A percentile compares a stretch with the other conserved stretches of the same genome.
These are phyloP conservation scores for Anguilla megastoma DNA, from an alignment of 2,797 vertebrate species.

Conservation along the genomic window DNA sequence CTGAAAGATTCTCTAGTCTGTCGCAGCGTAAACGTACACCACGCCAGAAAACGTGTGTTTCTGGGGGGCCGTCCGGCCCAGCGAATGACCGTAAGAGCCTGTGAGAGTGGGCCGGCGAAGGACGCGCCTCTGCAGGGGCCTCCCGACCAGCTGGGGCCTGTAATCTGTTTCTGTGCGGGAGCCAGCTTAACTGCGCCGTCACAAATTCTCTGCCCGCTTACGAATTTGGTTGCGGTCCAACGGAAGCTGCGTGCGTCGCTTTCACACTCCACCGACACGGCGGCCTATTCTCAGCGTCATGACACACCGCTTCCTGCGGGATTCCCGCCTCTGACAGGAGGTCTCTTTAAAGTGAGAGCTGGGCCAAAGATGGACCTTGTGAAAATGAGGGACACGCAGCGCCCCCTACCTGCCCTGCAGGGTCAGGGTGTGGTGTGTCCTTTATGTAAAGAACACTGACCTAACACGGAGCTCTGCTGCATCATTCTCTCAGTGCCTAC, in stretches of 20 bases:
- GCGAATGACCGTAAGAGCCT: neutral
- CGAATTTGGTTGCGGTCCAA: neutral
- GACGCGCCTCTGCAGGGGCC: neutral
- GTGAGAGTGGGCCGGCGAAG: neutral
- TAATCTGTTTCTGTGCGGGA: neutral
- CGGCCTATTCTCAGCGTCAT: neutral
- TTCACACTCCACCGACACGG: neutral
- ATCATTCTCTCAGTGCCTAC: neutral
- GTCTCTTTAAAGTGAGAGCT: neutral
- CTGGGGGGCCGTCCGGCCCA: neutral
- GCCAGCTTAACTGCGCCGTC: neutral
- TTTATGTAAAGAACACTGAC: too few species aligned
- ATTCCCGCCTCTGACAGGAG: neutral
- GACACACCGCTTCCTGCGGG: neutral
- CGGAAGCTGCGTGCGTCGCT: neutral
- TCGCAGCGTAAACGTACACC: too few species aligned
- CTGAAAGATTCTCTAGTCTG: too few species aligned
- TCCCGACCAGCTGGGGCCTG: neutral
- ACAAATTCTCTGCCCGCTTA: neutral
- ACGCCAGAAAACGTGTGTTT: too few species aligned
- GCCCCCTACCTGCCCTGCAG: neutral
- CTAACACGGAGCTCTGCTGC: neutral
- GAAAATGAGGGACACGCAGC: neutral
- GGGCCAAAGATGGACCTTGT: neutral
- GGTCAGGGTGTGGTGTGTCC: neutral